phyloP scores from a whole-genome alignment of 2,113 vertebrate species.

The Cottus gobio region DNA sequence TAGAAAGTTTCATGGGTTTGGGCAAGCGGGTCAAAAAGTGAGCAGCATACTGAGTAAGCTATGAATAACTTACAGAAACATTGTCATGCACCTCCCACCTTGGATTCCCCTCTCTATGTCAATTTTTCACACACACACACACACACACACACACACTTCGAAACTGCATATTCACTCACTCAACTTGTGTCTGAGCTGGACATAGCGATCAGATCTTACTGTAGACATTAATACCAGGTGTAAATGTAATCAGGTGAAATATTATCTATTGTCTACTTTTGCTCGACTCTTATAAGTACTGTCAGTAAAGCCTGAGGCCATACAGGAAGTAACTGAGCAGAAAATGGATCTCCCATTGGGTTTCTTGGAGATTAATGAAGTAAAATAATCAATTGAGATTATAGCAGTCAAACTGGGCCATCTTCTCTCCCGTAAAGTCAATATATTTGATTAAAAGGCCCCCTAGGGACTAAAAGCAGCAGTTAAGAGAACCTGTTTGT shows the following conservation, averaged over 20 bases:
- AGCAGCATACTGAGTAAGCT: no score
- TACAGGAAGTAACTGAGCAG: background rate
- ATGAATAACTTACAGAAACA: no score
- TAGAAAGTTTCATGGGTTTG: no score
- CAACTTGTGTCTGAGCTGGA: no score
- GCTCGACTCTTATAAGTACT: background rate
- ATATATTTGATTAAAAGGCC: conserved; percentile 9
- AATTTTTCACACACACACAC: no score
- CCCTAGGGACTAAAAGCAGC: background rate
- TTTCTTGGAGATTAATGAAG: conserved; percentile 9
- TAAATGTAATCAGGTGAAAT: background rate
- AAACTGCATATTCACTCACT: no score
- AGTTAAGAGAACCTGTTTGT: background rate
- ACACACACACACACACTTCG: no score
- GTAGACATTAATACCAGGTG: background rate
- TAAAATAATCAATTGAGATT: conserved; percentile 14
- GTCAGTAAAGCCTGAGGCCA: background rate
- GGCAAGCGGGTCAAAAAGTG: no score
- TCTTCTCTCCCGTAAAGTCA: background rate
- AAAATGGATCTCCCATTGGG: background rate
- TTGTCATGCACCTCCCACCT: no score
- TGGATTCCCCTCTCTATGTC: no score
- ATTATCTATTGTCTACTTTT: background rate
- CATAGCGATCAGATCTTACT: background rate
- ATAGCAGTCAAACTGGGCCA: background rate